Evolutionary conservation across 2,888 invertebrate genomes (phyloP).

Genomic region (Geotrupes spiniger): DNA sequence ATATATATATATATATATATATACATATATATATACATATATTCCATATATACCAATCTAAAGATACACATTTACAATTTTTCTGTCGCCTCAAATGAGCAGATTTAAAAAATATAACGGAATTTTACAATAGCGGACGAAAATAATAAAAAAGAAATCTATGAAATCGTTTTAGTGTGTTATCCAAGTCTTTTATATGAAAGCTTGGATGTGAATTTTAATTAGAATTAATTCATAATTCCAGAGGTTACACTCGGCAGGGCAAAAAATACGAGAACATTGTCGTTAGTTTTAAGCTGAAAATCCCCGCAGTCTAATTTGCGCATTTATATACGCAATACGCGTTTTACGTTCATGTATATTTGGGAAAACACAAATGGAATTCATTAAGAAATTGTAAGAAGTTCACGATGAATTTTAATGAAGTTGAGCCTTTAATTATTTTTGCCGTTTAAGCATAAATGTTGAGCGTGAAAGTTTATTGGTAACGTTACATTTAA

Average conservation of each 20-base stretch:
- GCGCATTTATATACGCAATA: background rate
- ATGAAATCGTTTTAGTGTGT: slow-evolving; percentile 7
- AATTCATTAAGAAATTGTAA: slow-evolving; percentile 1
- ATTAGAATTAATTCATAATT: slow-evolving; percentile 4
- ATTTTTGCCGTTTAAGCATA: too few relatives aligned
- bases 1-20: too few relatives aligned
- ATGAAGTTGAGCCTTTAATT: too few relatives aligned
- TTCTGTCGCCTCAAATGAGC: too few relatives aligned
- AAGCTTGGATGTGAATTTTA: slow-evolving; percentile 4
- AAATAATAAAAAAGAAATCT: slow-evolving; percentile 2
- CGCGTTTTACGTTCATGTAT: background rate
- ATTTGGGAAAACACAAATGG: background rate
- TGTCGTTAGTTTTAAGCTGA: slow-evolving; percentile 4
- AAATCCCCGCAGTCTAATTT: slow-evolving; percentile 2
- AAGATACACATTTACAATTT: too few relatives aligned
- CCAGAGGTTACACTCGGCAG: background rate
- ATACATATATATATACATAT: too few relatives aligned
- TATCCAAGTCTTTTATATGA: background rate
- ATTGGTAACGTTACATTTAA: too few relatives aligned
- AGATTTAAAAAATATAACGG: too few relatives aligned
- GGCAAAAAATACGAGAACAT: background rate
- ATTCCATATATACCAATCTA: too few relatives aligned
- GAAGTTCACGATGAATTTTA: too few relatives aligned
- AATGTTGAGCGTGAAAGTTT: too few relatives aligned
- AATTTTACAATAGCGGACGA: background rate